phyloP scores from a whole-genome alignment of 2,888 invertebrate genomes.

The Eilema griseolum region DNA sequence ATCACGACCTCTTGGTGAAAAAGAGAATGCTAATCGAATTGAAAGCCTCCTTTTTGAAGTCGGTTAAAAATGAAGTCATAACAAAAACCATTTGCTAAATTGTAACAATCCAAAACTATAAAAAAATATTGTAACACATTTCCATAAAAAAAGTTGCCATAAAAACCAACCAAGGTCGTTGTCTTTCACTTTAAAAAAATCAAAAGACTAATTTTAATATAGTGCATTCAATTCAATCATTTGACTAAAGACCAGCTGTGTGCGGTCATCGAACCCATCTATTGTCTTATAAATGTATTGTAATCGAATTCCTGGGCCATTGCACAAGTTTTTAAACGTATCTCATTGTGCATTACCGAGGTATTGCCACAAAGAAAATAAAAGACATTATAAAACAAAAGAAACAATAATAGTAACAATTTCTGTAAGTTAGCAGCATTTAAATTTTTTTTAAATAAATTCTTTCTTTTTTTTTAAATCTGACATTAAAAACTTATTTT shows the following conservation, averaged over 20 bases:
- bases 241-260: slow-evolving; percentile 52
- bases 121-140: too few relatives aligned
- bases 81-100: too few relatives aligned
- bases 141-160: background rate
- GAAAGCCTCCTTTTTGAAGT: too few relatives aligned
- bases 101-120: too few relatives aligned
- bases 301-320: slow-evolving; percentile 47
- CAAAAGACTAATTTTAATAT: slow-evolving; percentile 12
- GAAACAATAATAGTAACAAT: background rate
- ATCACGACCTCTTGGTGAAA: too few relatives aligned
- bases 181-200: slow-evolving; percentile 6
- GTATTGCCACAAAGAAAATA: slow-evolving; percentile 14
- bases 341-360: slow-evolving; percentile 34
- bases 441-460: slow-evolving; percentile 1
- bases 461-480: background rate
- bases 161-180: background rate
- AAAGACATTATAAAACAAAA: background rate
- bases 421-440: background rate
- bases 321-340: slow-evolving; percentile 51
- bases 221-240: slow-evolving; percentile 26
- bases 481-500: too few relatives aligned
- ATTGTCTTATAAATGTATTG: slow-evolving; percentile 54
- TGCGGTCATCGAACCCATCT: slow-evolving; percentile 44
- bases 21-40: too few relatives aligned
- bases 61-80: too few relatives aligned